Conservation (phyloP, 1,140 invertebrate species). For the Triops cancriformis region DNA sequence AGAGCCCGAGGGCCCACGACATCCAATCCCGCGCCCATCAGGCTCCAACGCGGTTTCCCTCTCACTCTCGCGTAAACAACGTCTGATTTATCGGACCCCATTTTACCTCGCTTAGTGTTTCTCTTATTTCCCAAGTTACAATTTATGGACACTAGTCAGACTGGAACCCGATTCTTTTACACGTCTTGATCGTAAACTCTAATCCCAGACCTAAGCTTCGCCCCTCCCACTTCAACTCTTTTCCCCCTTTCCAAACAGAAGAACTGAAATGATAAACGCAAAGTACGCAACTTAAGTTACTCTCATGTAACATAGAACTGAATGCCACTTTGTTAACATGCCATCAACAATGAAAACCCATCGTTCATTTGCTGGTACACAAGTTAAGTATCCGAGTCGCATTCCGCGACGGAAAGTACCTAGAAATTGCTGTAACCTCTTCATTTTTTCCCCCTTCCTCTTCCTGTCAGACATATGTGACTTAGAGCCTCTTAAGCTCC, state of each 20-base stretch:
- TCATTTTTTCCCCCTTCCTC: too few species aligned
- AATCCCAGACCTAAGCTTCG: neutral
- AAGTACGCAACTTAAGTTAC: neutral
- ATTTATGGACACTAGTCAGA: neutral
- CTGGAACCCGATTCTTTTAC: conserved; percentile 1
- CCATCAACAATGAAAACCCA: too few species aligned
- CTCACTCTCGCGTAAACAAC: conserved; percentile 4
- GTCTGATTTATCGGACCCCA: conserved; percentile 9
- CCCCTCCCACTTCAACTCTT: neutral
- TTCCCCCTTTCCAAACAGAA: neutral
- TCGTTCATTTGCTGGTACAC: too few species aligned
- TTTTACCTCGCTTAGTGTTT: conserved; percentile 10
- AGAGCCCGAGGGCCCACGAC: neutral
- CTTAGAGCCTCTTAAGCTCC: too few species aligned
- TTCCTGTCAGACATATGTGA: too few species aligned
- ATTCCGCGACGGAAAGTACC: too few species aligned
- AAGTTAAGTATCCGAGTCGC: too few species aligned
- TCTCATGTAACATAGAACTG: neutral
- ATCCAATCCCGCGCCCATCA: neutral
- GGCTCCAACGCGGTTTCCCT: conserved; percentile 7
- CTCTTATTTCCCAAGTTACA: conserved; percentile 14
- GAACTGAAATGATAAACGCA: neutral
- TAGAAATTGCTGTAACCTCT: too few species aligned
- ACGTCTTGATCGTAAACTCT: neutral
- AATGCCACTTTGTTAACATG: neutral